These are phyloP conservation scores for Agrochola litura DNA, from an alignment of 2,888 invertebrate species.

Conservation along the genomic window DNA sequence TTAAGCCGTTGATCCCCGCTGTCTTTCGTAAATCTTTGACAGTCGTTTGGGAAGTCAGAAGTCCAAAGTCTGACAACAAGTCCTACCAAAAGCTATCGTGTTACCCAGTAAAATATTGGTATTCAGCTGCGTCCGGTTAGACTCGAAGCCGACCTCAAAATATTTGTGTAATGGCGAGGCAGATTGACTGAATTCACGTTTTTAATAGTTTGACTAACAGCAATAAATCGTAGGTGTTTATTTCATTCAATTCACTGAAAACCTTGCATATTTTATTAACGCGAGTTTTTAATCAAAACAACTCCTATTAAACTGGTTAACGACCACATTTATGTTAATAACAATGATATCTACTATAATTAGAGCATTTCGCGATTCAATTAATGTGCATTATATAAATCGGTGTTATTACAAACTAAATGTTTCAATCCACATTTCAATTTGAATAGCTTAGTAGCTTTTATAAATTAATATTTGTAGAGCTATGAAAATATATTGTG, in stretches of 20 bases:
- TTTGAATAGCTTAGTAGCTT: not conserved
- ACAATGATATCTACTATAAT: conserved; percentile 16
- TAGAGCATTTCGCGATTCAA: conserved; percentile 12
- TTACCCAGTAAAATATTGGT: too few species aligned
- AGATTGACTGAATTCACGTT: too few species aligned
- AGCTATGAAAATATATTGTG: too few species aligned
- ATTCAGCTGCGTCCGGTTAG: too few species aligned
- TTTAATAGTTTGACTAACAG: too few species aligned
- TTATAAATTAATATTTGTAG: not conserved
- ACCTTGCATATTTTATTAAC: not conserved
- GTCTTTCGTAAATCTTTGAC: too few species aligned
- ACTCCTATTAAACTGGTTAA: not conserved
- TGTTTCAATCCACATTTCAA: conserved; percentile 2
- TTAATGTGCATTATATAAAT: not conserved
- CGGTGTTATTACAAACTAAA: conserved; percentile 2
- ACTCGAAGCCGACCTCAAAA: too few species aligned
- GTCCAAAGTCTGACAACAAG: too few species aligned
- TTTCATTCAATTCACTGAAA: not conserved
- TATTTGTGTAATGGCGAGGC: too few species aligned
- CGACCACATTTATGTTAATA: conserved; percentile 20
- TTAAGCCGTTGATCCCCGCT: too few species aligned
- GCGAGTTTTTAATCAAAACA: not conserved
- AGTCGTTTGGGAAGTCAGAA: too few species aligned
- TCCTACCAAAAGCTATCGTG: too few species aligned
- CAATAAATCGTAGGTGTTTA: not conserved